Conservation (phyloP, 2,113 vertebrate genomes). For the Crotalus helleri region DNA sequence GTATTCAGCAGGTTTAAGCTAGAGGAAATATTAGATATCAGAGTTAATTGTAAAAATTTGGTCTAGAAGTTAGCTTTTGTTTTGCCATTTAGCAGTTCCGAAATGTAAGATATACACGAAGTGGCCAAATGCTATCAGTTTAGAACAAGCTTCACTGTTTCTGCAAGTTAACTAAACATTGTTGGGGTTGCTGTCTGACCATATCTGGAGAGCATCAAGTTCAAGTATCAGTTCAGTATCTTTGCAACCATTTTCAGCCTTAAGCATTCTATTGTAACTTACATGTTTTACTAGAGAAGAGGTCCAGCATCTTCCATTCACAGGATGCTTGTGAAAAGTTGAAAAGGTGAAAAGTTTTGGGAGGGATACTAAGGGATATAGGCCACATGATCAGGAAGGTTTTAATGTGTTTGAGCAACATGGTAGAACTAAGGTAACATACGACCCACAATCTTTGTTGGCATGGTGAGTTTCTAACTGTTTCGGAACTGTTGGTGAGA, state of each 20-base stretch:
- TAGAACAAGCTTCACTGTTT: neutral
- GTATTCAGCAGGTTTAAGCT: neutral
- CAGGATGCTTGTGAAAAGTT: neutral
- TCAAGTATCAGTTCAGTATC: neutral
- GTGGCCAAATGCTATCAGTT: neutral
- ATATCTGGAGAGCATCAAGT: neutral
- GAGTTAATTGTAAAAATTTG: neutral
- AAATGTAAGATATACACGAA: neutral
- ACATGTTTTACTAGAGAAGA: neutral
- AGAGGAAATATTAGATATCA: neutral
- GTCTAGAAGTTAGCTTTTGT: neutral
- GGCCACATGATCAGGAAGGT: too few species aligned
- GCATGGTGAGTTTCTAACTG: too few species aligned
- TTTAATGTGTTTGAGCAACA: too few species aligned
- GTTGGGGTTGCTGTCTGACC: neutral
- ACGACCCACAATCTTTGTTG: too few species aligned
- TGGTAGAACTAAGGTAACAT: too few species aligned
- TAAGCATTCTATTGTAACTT: neutral
- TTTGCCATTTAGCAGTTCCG: neutral
- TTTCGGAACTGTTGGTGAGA: too few species aligned
- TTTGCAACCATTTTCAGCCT: neutral
- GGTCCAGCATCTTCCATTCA: neutral
- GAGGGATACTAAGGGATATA: too few species aligned
- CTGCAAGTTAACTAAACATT: neutral
- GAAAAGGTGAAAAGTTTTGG: too few species aligned